A percentile compares a stretch with the other conserved stretches of the same genome.
These are phyloP conservation scores for Seira musarum DNA, from an alignment of 2,888 invertebrate species.

Conservation along the genomic window DNA sequence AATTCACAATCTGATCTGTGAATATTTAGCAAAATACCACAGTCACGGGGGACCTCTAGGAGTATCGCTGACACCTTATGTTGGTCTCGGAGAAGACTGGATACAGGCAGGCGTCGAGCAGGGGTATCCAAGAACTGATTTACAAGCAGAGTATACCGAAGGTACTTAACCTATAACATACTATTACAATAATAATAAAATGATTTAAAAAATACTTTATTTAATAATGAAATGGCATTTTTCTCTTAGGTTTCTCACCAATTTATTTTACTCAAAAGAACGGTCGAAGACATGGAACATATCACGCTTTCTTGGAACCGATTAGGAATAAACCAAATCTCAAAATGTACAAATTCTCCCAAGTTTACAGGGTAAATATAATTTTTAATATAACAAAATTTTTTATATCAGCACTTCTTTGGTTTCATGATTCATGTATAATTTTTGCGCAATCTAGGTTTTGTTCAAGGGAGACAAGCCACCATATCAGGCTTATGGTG, in stretches of 20 bases:
- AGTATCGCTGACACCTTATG: slow-evolving; percentile 62
- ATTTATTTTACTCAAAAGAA: slow-evolving; percentile 67
- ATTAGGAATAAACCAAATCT: slow-evolving; percentile 51
- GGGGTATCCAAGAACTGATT: slow-evolving; percentile 53
- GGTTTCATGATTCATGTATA: neutral
- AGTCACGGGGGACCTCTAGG: slow-evolving; percentile 64
- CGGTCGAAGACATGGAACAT: slow-evolving; percentile 65
- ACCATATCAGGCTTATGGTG: slow-evolving; percentile 63
- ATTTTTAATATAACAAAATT: slow-evolving; percentile 33
- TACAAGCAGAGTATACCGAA: slow-evolving; percentile 59
- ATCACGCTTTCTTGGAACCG: slow-evolving; percentile 65
- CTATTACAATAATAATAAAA: neutral
- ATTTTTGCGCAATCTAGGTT: slow-evolving; percentile 16
- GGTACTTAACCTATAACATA: slow-evolving; percentile 21
- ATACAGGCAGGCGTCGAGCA: slow-evolving; percentile 54
- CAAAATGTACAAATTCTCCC: slow-evolving; percentile 63
- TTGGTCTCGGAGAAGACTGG: slow-evolving; percentile 61
- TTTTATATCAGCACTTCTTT: too few species aligned
- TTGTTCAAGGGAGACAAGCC: slow-evolving; percentile 18
- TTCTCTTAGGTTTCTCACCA: slow-evolving; percentile 61
- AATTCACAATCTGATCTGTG: too few species aligned
- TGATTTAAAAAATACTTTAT: neutral
- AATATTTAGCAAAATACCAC: slow-evolving; percentile 65
- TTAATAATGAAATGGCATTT: neutral
- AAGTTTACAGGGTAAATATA: slow-evolving; percentile 59